These are phyloP conservation scores for Fistularia commersonii DNA, from an alignment of 2,797 vertebrate genomes.

Conservation along the genomic window DNA sequence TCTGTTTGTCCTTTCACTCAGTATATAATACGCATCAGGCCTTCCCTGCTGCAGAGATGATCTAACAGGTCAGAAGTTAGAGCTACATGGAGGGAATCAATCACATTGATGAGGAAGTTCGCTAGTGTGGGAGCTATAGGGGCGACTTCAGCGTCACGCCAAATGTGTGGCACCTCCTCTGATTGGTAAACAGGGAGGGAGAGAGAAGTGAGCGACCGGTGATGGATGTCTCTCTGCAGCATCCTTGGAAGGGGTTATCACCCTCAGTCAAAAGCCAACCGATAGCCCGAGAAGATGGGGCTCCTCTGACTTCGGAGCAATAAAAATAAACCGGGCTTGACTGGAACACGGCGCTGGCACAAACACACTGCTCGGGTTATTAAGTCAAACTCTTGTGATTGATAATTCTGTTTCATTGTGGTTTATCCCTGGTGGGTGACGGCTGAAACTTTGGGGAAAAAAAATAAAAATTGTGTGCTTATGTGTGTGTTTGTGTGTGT, in stretches of 20 bases:
- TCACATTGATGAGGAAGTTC: conserved; percentile 20
- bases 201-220: not conserved
- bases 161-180: conserved; percentile 1
- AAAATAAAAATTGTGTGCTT: no score
- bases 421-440: no score
- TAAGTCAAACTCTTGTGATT: conserved; percentile 22
- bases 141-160: conserved; percentile 2
- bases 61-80: conserved; percentile 3
- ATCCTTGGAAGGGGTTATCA: conserved; percentile 24
- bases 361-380: conserved; percentile 25
- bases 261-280: conserved; percentile 4
- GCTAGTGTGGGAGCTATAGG: conserved; percentile 9
- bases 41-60: not conserved
- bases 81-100: conserved; percentile 12
- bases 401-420: conserved; percentile 5
- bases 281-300: conserved; percentile 10
- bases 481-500: no score
- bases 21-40: not conserved
- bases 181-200: conserved; percentile 13
- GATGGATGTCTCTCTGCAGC: conserved; percentile 19
- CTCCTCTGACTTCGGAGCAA: conserved; percentile 13
- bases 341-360: conserved; percentile 5
- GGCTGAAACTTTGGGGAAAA: no score
- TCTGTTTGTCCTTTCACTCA: not conserved
- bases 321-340: conserved; percentile 19